A percentile compares a stretch with the other conserved stretches of the same genome.
Evolutionary conservation across 2,888 invertebrate genomes (phyloP).

Genomic region (Saturnia pavonia): DNA sequence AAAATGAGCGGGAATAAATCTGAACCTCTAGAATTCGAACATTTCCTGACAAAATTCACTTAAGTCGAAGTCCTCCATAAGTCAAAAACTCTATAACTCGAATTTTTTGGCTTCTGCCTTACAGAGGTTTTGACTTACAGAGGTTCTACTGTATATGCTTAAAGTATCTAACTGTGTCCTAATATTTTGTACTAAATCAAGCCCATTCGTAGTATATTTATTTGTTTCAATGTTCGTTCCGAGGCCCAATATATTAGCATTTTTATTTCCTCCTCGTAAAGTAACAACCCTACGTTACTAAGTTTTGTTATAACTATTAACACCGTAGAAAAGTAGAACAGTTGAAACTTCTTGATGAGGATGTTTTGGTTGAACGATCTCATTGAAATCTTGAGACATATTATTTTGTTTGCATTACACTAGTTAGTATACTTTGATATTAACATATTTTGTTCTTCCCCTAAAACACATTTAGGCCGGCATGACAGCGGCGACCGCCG

Average conservation of each 20-base stretch:
- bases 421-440: slow-evolving; percentile 32
- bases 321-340: slow-evolving; percentile 50
- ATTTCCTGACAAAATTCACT: too few species aligned
- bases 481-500: too few species aligned
- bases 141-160: not conserved
- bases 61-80: too few species aligned
- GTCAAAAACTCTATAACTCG: too few species aligned
- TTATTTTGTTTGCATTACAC: slow-evolving; percentile 39
- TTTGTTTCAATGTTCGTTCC: not conserved
- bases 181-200: not conserved
- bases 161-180: slow-evolving; percentile 5
- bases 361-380: slow-evolving; percentile 41
- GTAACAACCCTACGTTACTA: slow-evolving; percentile 41
- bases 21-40: too few species aligned
- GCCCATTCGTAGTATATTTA: slow-evolving; percentile 5
- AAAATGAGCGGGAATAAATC: too few species aligned
- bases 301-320: slow-evolving; percentile 59
- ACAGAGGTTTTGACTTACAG: too few species aligned
- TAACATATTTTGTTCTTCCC: not conserved
- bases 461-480: too few species aligned
- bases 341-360: slow-evolving; percentile 47
- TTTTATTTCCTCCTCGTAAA: slow-evolving; percentile 3
- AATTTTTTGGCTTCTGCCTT: too few species aligned
- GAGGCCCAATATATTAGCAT: slow-evolving; percentile 2
- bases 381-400: slow-evolving; percentile 46